These are phyloP conservation scores for Brachypalpus laphriformis DNA, from an alignment of 2,888 invertebrate genomes.

Conservation along the genomic window DNA sequence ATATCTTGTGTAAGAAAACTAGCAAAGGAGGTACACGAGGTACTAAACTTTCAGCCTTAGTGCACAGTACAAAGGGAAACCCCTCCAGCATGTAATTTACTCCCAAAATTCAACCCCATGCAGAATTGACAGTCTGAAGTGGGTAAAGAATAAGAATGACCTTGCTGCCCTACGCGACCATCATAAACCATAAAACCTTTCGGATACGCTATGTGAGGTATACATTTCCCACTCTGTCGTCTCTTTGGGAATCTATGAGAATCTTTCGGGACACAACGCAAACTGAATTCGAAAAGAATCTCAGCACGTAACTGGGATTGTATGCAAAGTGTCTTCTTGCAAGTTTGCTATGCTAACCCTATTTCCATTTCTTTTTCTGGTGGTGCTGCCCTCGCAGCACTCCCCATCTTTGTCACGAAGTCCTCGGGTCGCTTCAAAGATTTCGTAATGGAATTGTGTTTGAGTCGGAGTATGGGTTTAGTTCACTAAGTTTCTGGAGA, in stretches of 20 bases:
- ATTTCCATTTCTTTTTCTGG: constrained; percentile 50
- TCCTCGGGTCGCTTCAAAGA: constrained; percentile 67
- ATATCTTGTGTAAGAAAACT: constrained; percentile 3
- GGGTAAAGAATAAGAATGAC: constrained; percentile 47
- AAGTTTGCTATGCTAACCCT: constrained; percentile 64
- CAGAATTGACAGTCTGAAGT: constrained; percentile 12
- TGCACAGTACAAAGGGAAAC: background rate
- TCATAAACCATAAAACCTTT: constrained; percentile 39
- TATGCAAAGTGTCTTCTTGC: constrained; percentile 71
- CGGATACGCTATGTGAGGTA: background rate
- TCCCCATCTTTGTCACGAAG: constrained; percentile 67
- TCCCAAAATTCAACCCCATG: constrained; percentile 30
- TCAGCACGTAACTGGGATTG: constrained; percentile 70
- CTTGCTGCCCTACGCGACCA: constrained; percentile 51
- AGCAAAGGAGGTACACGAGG: background rate
- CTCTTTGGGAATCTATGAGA: constrained; percentile 15
- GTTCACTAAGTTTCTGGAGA: constrained; percentile 56
- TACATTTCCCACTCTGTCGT: background rate
- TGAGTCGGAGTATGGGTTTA: constrained; percentile 37
- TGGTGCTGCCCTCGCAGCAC: background rate
- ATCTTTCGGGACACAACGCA: constrained; percentile 50
- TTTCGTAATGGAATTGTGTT: constrained; percentile 70
- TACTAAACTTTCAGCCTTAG: constrained; percentile 33
- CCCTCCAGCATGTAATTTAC: constrained; percentile 44
- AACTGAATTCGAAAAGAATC: constrained; percentile 70